Evolutionary conservation across 2,888 invertebrate species (phyloP), one percentile per base, ranked within the genome.

Genomic region (Hyles lineata): DNA sequence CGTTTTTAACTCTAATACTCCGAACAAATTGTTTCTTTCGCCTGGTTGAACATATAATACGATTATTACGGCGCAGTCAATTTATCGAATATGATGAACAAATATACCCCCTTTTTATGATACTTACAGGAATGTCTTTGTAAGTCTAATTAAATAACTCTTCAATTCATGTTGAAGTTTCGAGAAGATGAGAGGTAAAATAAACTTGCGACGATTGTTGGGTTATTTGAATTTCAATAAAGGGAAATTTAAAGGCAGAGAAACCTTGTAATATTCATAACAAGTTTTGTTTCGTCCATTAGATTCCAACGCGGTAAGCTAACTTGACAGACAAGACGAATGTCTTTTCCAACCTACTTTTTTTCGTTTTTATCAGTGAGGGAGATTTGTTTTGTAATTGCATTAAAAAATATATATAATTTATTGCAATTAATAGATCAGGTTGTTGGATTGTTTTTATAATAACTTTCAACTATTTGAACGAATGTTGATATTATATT

Each of bases 201-300:
- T 23, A 63, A 78, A 77, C 72, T 76, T 75, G 67, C 63, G 15
- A 73, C 76, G 70, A 76, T 78, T 78, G 77, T 72, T 15, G 23
- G 23, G 62, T 63, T 76, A 78, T 82, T 81, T 83, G 79, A 80
- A 78, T 82, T 73, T 76, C 72, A 83, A 83, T 81, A 77, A 77
- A 76, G 70, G 50, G 61, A 76, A 80, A 75, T 77, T 70, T 15
- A 73, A 74, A 73, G 73, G 77, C 73, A 73, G 72, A 55, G 63
- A 71, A 71, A 73, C 70, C 76, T 74, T 76, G 75, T 76, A 81
- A 76, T 82, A 75, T 83, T 82, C 75, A 76, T 78, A 80, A 76
- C 76, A 80, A 77, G 77, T 82, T 71, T 78, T 82, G 83, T 81
- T 60, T 80, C 79, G 75, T 73, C 80, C 80, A 84, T 88, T 87